Evolutionary conservation across 2,797 vertebrate species (phyloP), one percentile per base, ranked within the genome.

Genomic region (Yasuhikotakia modesta): DNA sequence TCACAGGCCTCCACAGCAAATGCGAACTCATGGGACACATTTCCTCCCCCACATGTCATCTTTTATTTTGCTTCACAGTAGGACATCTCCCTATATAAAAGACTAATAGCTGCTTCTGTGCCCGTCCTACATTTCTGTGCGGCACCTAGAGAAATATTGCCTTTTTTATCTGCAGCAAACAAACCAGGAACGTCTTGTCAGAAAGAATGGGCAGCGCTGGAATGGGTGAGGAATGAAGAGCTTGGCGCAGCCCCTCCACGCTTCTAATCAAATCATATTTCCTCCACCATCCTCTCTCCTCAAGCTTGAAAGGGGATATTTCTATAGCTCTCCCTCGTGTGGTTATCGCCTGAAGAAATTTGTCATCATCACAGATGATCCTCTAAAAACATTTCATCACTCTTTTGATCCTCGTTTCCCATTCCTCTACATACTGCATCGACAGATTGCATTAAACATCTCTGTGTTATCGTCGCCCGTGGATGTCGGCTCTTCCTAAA

Each of bases 301-400:
- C 70, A 53, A 81, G 85, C 89, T 92, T 91, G 90, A 16, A 92
- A 92, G 90, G 89, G 87, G 88, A 88, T 93, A 92, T 90, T 88
- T 89, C 88, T 81, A 30, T 89, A 74, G 82, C 90, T 90, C 87
- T 63, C 87, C 90, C 89, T 87, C 92, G 89, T 89, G 92, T 89
- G 90, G 30, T 93, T 89, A 92, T 90, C 89, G 89, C 91, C 91
- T 89, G 81, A 82, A 90, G 91, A 93, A 91, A 92, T 86, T 91
- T 88, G 84, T 58, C 82, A 90, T 86, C 88, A 70, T 84, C 69
- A 45, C 35, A 82, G 71, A 82, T 83, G 79, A 52, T 48, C 70
- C 55, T 70, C 64, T 81, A 65, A 69, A 43, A 82, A 70, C 76
- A 55, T 64, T 67, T 73, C 55, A 75, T 82, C 85, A 79, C 76